Evolutionary conservation across 2,797 vertebrate species (phyloP), one percentile per base, ranked within the genome.

Genomic region (Coccyzus lansbergi): DNA sequence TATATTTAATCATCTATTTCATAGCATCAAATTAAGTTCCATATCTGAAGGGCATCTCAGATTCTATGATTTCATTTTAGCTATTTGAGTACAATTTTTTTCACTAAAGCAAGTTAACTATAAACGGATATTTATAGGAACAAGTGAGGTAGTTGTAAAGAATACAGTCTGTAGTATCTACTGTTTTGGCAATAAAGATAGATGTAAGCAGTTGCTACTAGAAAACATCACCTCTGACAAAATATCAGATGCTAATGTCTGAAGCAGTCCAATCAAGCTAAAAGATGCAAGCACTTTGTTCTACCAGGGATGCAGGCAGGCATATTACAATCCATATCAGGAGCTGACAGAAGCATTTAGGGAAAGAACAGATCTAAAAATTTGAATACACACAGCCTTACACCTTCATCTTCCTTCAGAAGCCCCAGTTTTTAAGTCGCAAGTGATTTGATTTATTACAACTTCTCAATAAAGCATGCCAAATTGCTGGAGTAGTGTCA

Each of bases 221-320:
- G 86, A 74, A 94, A 92, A 93, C 74, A 83, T 74, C 83, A 95
- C 71, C 82, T 94, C 75, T 92, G 95, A 80, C 88, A 92, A 65
- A 92, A 92, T 62, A 18, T 90, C 92, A 92, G 83, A 95, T 56
- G 53, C 22, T 86, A 67, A 92, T 59, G 62, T 80, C 71, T 94
- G 83, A 93, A 77, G 83, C 52, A 90, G 72, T 70, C 86, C 86
- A 86, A 83, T 82, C 92, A 88, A 94, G 48, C 33, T 59, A 52
- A 59, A 84, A 68, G 62, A 86, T 6, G 24, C 24, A 93, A 87
- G n/a, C 46, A 18, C 31, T 95, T 89, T 92, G 36, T 75, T 92
- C 74, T 86, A 63, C 18, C 63, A 83, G 28, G 52, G 72, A 86
- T 60, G 38, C n/a, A 89, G 24, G 48, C 46, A 68, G 48, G 40